Evolutionary conservation across 2,888 invertebrate species (phyloP), one percentile per base, ranked within the genome.

Genomic region (Ellobium chinense): DNA sequence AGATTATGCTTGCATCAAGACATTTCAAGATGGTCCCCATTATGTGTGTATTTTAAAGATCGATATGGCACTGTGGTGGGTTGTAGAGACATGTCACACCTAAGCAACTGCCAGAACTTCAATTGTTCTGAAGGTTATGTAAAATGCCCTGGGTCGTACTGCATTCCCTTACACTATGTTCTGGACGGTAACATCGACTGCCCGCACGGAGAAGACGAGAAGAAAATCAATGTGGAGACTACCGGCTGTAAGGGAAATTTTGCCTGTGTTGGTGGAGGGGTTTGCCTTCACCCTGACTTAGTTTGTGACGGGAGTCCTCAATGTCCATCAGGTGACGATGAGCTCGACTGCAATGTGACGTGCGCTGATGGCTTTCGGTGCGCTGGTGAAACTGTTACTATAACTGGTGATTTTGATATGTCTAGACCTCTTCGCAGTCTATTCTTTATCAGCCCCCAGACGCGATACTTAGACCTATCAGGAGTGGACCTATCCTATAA

Each of bases 11-110:
- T 62, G 12, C 27, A 39, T 9, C 18, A 24, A 1, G 5, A 36
- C 4, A 63, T 63, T 46, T 39, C 62, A 4, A 74, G 63, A 39
- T 75, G 80, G 75, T 69, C 68, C 1, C 74, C 74, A 0, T n/a
- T n/a, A n/a, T 63, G 75, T 63, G 75, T 63, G 7, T 63, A 46
- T 31, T 9, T 39, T 27, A 62, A 39, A 24, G 75, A 75, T 29
- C 3, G 37, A 14, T 27, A 27, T 3, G 54, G 75, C 1, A 37
- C 29, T 18, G 21, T 62, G 21, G 12, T 46, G 4, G 63, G 63
- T 4, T 75, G 65, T 18, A 34, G 31, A n/a, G 36, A 62, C 21
- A 27, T 75, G 24, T 27, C 14, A 14, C 63, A 75, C n/a, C 63
- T 63, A 2, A 14, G 29, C 2, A 39, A 75, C 27, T 75, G 65